Evolutionary conservation across 2,113 vertebrate species (phyloP), one percentile per base, ranked within the genome.

Genomic region (Eidolon helvum): DNA sequence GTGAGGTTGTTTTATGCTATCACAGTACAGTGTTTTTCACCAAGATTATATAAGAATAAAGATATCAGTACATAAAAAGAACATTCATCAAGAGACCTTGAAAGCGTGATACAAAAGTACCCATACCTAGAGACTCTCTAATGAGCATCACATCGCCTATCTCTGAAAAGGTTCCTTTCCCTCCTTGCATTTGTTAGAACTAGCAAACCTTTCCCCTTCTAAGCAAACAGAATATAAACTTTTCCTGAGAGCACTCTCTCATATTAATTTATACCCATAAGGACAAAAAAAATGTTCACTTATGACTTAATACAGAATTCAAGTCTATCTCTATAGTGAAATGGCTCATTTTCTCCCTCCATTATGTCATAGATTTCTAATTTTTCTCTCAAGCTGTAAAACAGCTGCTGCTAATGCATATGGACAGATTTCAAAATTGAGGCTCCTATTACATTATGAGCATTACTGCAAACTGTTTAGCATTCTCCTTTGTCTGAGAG

Each of bases 341-440:
- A 55, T 38, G 30, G 50, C n/a, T 90, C 69, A 7, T 35, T 68
- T 66, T 61, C 55, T 86, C 63, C 40, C 33, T 65, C 38, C 30
- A 3, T 22, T 72, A n/a, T 53, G 40, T 38, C 15, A 83, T 0
- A 14, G 79, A 33, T 40, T 72, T 80, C 55, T 87, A 55, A 50
- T 92, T 96, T 85, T 74, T 65, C 21, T 57, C 74, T 77, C 45
- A 72, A 63, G 80, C 38, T 65, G 21, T 55, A 69, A 96, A 77
- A 84, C 72, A 91, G 75, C 80, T 90, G 87, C 61, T 96, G 53
- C 71, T 78, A 92, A 85, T 50, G 75, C 87, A 26, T 12, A 45
- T 1, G 7, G 66, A 26, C 43, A 38, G 57, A 86, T 45, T 82
- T 61, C 71, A 75, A 90, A 28, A 28, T 12, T n/a, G 48, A 87